These are phyloP conservation scores for Jaculus jaculus DNA, from an alignment of 2,113 vertebrate species.

Conservation along the genomic window DNA sequence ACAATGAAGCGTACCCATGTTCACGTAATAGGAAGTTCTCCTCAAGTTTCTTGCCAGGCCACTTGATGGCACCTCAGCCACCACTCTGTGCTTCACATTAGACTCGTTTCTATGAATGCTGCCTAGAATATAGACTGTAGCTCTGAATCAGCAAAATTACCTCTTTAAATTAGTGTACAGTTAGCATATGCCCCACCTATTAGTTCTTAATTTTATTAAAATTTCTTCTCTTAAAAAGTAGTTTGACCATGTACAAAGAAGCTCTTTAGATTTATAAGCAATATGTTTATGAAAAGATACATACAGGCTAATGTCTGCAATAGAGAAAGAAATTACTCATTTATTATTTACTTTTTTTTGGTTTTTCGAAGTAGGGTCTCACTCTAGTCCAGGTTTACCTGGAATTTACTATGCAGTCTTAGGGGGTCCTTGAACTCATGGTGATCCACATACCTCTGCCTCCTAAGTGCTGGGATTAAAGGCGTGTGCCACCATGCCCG, in stretches of 20 bases:
- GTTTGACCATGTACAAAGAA: neutral
- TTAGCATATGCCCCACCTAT: neutral
- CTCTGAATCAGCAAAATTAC: neutral
- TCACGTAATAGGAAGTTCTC: neutral
- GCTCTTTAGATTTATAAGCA: neutral
- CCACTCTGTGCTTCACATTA: neutral
- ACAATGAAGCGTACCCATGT: neutral
- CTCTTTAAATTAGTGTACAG: conserved; percentile 2
- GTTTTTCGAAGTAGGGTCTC: too few species aligned
- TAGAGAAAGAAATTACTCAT: conserved; percentile 37
- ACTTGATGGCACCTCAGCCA: neutral
- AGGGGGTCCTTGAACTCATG: too few species aligned
- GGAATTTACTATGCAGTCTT: too few species aligned
- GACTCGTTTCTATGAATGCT: neutral
- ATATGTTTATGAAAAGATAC: neutral
- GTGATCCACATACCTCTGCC: too few species aligned
- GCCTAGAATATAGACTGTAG: neutral
- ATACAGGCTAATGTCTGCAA: neutral
- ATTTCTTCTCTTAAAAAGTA: conserved; percentile 8
- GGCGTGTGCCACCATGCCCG: too few species aligned
- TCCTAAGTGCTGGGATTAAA: too few species aligned
- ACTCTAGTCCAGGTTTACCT: too few species aligned
- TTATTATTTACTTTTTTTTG: too few species aligned
- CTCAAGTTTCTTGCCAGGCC: neutral
- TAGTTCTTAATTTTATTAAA: conserved; percentile 14